These are phyloP conservation scores for Acromyrmex charruanus DNA, from an alignment of 1,140 invertebrate genomes.

Conservation along the genomic window DNA sequence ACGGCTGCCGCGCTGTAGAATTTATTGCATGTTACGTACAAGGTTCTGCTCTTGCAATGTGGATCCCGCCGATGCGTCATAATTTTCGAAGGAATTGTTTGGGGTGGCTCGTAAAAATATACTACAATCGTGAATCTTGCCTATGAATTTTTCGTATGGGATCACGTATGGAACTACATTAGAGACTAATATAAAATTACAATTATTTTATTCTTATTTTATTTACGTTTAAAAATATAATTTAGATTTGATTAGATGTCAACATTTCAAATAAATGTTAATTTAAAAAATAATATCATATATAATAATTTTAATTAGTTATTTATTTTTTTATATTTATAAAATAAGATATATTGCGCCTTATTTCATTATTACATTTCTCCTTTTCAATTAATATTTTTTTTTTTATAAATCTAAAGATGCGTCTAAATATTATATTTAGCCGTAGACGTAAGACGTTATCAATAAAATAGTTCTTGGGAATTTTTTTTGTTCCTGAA, in stretches of 20 bases:
- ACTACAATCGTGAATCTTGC: not conserved
- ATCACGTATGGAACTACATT: not conserved
- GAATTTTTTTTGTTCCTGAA: not conserved
- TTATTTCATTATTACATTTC: constrained; percentile 2
- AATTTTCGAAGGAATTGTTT: constrained; percentile 71
- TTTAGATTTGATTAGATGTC: not conserved
- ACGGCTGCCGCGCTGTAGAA: constrained; percentile 47
- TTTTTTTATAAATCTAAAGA: not conserved
- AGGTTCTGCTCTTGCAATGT: constrained; percentile 38
- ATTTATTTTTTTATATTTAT: not conserved
- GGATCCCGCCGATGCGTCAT: constrained; percentile 63
- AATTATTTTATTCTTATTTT: not conserved
- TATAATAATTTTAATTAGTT: not conserved
- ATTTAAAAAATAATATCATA: not conserved
- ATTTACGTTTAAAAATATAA: not conserved
- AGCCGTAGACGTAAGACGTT: too few species aligned
- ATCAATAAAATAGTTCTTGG: not conserved
- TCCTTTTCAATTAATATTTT: not conserved
- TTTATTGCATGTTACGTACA: constrained; percentile 56
- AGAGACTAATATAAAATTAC: not conserved
- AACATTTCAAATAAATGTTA: not conserved
- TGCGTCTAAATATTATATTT: not conserved
- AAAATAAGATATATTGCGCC: not conserved
- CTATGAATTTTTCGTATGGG: not conserved
- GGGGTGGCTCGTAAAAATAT: constrained; percentile 42